Percentiles rank a stretch among this genome's conserved stretches.
Conservation (phyloP, 2,888 invertebrate genomes). For the Psococerastis gibbosa region DNA sequence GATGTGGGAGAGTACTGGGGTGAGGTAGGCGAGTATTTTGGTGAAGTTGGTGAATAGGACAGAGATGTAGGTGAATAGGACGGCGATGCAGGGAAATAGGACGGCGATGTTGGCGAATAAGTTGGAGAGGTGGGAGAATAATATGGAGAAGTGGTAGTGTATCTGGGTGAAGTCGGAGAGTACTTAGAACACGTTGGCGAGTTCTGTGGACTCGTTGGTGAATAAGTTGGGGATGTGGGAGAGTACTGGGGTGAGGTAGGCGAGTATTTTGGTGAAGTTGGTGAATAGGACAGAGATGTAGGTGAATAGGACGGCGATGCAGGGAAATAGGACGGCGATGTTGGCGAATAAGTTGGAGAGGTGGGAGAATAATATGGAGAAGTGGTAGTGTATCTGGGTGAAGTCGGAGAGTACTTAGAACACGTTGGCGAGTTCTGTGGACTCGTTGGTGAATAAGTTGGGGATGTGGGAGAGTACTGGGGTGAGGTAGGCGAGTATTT, state of each 20-base stretch:
- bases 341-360: slow-evolving; percentile 57
- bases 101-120: too few species aligned
- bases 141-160: slow-evolving; percentile 48
- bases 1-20: too few species aligned
- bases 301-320: slow-evolving; percentile 41
- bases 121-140: slow-evolving; percentile 42
- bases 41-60: slow-evolving; percentile 51
- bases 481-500: slow-evolving; percentile 51
- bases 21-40: too few species aligned
- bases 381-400: slow-evolving; percentile 39
- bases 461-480: slow-evolving; percentile 47
- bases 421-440: slow-evolving; percentile 64
- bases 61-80: slow-evolving; percentile 52
- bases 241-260: slow-evolving; percentile 73
- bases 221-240: slow-evolving; percentile 70
- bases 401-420: slow-evolving; percentile 63
- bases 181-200: slow-evolving; percentile 47
- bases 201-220: slow-evolving; percentile 61
- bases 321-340: slow-evolving; percentile 35
- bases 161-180: slow-evolving; percentile 46
- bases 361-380: slow-evolving; percentile 48
- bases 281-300: slow-evolving; percentile 45
- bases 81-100: slow-evolving; percentile 66
- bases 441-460: slow-evolving; percentile 43
- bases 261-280: slow-evolving; percentile 50